Base-by-base conservation (phyloP, 2,888 invertebrate genomes). In the Agrochola circellaris region DNA sequence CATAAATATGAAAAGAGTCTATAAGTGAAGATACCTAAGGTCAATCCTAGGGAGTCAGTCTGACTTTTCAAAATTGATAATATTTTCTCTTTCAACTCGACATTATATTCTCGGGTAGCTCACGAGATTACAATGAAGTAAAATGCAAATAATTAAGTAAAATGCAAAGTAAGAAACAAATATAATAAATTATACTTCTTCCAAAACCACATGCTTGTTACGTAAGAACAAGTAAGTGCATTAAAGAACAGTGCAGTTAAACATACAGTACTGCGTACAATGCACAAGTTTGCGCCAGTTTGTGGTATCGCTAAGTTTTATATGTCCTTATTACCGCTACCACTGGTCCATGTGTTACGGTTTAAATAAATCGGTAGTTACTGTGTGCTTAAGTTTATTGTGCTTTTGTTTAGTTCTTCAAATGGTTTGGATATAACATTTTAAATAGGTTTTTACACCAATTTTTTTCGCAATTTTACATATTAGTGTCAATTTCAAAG, bases 301-400 rank as follows among this genome's bases (percentile, higher is more conserved):
- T 76, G 75, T 74, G 77, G 79, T 82, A 75, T 79, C 69, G 75
- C 78, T 66, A 81, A 83, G 88, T 88, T 83, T 83, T 77, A 77
- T 76, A 76, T 77, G 73, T 79, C 45, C 75, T 76, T 85, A 65
- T 69, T 77, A 60, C 81, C 73, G 23, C 73, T 81, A 78, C 85
- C 60, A 69, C 51, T 42, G 62, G 60, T 30, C 54, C 65, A 64
- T 79, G 61, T 58, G 56, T 69, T 51, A 68, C 62, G 30, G 38
- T 23, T 51, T 69, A 34, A 72, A 79, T 74, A 86, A 78, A 79
- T 83, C 74, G 51, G 13, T 69, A 26, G 58, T 73, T 20, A 69
- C 72, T 79, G 26, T 60, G 42, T 71, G 86, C 9, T n/a, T 38
- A 60, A 65, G 34, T 64, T 71, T 45, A 48, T 20, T 73, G 23